Evolutionary conservation across 2,113 vertebrate genomes (phyloP).

Genomic region (Chionodraco myersi): DNA sequence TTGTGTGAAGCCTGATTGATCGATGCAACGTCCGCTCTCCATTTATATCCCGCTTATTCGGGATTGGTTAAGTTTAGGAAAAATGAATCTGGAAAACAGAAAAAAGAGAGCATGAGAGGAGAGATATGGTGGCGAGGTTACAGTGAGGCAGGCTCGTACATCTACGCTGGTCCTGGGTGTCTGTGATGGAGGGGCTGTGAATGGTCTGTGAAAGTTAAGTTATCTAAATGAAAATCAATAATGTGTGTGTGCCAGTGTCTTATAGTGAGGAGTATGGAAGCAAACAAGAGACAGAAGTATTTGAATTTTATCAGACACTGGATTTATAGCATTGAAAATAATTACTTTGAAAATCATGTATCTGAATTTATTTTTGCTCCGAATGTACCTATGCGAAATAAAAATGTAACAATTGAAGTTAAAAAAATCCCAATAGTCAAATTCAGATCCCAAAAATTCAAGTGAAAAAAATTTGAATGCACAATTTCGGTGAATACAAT

Average conservation of each 20-base stretch:
- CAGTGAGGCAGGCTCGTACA: slow-evolving; percentile 85
- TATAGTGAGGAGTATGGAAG: slow-evolving; percentile 82
- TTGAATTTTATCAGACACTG: no score
- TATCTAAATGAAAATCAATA: slow-evolving; percentile 99
- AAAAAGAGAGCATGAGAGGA: slow-evolving; percentile 77
- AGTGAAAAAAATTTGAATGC: no score
- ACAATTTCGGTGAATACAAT: no score
- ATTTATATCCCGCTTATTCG: slow-evolving; percentile 95
- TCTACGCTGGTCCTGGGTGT: slow-evolving; percentile 83
- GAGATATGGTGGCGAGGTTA: slow-evolving; percentile 93
- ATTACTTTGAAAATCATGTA: no score
- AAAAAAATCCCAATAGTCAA: no score
- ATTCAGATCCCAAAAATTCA: no score
- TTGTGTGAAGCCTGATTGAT: slow-evolving; percentile 88
- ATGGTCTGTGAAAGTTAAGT: slow-evolving; percentile 96
- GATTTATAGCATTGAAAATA: no score
- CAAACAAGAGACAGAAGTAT: no score
- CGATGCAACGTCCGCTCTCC: slow-evolving; percentile 87
- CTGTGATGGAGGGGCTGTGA: slow-evolving; percentile 75
- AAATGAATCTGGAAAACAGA: slow-evolving; percentile 90
- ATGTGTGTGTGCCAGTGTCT: slow-evolving; percentile 88
- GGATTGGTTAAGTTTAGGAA: slow-evolving; percentile 97
- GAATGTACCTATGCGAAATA: no score
- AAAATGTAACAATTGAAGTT: no score
- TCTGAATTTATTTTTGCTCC: no score